Conservation (phyloP, 2,888 invertebrate species). For the Xanthia togata region DNA sequence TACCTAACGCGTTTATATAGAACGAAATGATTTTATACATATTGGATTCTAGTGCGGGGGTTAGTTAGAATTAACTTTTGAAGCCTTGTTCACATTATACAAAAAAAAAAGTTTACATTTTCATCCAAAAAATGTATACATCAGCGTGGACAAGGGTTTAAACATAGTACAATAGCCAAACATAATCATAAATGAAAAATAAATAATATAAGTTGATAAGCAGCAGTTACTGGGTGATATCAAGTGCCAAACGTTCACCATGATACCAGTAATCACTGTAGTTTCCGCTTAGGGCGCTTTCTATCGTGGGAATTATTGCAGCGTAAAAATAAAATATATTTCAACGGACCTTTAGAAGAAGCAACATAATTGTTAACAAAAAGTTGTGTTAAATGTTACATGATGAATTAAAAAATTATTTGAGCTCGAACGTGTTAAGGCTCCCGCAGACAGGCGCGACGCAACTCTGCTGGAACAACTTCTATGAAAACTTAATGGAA, state of each 20-base stretch:
- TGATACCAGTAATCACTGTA: not conserved
- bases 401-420: too few relatives aligned
- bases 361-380: not conserved
- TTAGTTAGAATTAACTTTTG: constrained; percentile 37
- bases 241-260: constrained; percentile 45
- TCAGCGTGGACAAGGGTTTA: constrained; percentile 2
- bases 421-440: too few relatives aligned
- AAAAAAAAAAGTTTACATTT: not conserved
- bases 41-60: constrained; percentile 34
- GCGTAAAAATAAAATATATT: not conserved
- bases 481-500: too few relatives aligned
- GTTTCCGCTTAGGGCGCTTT: constrained; percentile 8
- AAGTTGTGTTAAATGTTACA: not conserved
- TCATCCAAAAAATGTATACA: not conserved
- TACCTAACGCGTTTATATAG: constrained; percentile 43
- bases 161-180: constrained; percentile 20
- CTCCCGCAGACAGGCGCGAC: too few relatives aligned
- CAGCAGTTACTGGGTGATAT: constrained; percentile 17
- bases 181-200: constrained; percentile 4
- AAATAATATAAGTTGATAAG: constrained; percentile 15
- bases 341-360: not conserved
- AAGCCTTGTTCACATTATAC: constrained; percentile 2
- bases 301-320: not conserved
- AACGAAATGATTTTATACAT: constrained; percentile 47
- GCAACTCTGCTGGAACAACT: too few relatives aligned